Base-by-base conservation (phyloP, 1,140 invertebrate species). In the Coptotermes formosanus region DNA sequence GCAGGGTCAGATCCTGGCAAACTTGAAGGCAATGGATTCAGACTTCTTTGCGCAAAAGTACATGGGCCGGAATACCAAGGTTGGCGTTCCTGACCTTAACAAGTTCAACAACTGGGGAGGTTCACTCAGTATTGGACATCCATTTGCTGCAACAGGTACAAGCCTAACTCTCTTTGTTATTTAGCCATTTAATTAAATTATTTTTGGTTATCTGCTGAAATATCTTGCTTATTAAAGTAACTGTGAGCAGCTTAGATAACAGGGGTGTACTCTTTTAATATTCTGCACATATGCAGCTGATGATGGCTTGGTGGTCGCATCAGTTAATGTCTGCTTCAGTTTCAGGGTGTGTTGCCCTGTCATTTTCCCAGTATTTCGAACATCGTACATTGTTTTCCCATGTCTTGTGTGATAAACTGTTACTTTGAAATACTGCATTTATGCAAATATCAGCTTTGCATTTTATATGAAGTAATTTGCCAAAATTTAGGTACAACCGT, bases 41-140 rank as follows among this genome's bases (percentile, higher is more conserved):
- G 98, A 99, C 88, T 99, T 94, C 93, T 99, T 99, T 92, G 96
- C 95, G 14, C 94, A 98, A 89, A n/a, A 94, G n/a, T 97, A 99
- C 90, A 94, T 99, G 92, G 95, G 95, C 21, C 93, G 95, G 59
- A 92, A 92, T 86, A 89, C 91, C 23, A 99, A 99, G 93, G 94
- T 98, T 82, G 99, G 99, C 38, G 90, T 94, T 12, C 95, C 98
- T 0, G 96, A 97, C 89, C 89, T 99, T 88, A 95, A 94, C 69
- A 99, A 99, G 91, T 97, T 99, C 92, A 99, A 99, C 91, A 93
- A 93, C 9, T 99, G 99, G 99, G 99, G 99, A 87, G 99, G 99
- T 75, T 99, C 98, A 2, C 92, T 99, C 7, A 99, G 98, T 14
- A 96, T 99, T 89, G 99, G 99, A 83, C 99, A 99, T 94, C 99